These are phyloP conservation scores for Melanotaenia trifasciata DNA, from an alignment of 2,797 vertebrate species.

Conservation along the genomic window DNA sequence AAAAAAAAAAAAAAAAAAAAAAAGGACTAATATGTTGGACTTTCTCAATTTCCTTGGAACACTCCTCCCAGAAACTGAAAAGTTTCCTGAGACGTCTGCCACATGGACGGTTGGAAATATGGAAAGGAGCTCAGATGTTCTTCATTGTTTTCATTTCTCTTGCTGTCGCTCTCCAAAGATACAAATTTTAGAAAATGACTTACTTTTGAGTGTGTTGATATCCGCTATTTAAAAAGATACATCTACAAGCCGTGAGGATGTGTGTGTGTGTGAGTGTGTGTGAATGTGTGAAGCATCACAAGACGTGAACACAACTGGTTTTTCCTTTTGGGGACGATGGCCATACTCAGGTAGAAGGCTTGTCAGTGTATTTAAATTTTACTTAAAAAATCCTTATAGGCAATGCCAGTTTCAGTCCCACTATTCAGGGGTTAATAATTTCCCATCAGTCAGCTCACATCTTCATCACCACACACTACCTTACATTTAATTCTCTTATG, in stretches of 20 bases:
- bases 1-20: slow-evolving; percentile 57
- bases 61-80: slow-evolving; percentile 40
- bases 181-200: slow-evolving; percentile 45
- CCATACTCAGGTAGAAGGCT: slow-evolving; percentile 68
- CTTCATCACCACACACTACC: slow-evolving; percentile 7
- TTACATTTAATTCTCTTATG: background rate
- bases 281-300: slow-evolving; percentile 10
- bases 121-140: slow-evolving; percentile 43
- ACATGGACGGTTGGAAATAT: slow-evolving; percentile 34
- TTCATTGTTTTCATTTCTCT: slow-evolving; percentile 24
- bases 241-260: slow-evolving; percentile 38
- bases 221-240: slow-evolving; percentile 66
- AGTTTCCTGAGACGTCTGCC: slow-evolving; percentile 28
- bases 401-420: slow-evolving; percentile 10
- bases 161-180: slow-evolving; percentile 69
- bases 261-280: slow-evolving; percentile 33
- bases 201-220: slow-evolving; percentile 61
- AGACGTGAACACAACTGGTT: slow-evolving; percentile 13
- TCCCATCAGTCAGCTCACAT: slow-evolving; percentile 7
- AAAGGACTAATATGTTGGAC: slow-evolving; percentile 39
- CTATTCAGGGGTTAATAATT: slow-evolving; percentile 8
- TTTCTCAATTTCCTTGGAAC: slow-evolving; percentile 28
- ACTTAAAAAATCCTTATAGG: background rate
- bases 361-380: slow-evolving; percentile 38
- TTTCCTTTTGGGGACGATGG: slow-evolving; percentile 33